Conservation (phyloP, 2,888 invertebrate genomes). For the Hypolimnas misippus region DNA sequence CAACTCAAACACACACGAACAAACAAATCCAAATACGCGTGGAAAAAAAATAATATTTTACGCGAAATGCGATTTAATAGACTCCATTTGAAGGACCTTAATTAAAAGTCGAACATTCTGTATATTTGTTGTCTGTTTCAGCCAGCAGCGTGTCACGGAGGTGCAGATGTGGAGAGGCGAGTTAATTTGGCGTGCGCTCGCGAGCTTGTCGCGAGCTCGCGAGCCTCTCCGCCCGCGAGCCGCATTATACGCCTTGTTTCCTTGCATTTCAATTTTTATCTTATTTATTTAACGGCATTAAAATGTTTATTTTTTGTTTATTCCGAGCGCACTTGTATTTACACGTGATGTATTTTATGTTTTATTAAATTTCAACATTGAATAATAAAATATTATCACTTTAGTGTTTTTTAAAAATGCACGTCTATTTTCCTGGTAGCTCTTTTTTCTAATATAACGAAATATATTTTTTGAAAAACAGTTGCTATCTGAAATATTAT, state of each 20-base stretch:
- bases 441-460: too few species aligned
- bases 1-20: too few species aligned
- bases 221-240: slow-evolving; percentile 15
- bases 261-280: slow-evolving; percentile 19
- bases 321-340: neutral
- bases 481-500: too few species aligned
- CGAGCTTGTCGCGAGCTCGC: neutral
- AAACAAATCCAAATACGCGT: too few species aligned
- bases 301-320: slow-evolving; percentile 14
- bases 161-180: slow-evolving; percentile 10
- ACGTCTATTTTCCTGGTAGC: neutral
- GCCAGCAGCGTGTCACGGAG: too few species aligned
- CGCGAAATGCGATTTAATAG: too few species aligned
- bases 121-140: too few species aligned
- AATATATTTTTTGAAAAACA: too few species aligned
- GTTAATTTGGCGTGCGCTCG: slow-evolving; percentile 22
- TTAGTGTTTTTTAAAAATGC: neutral
- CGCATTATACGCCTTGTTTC: slow-evolving; percentile 25
- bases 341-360: neutral
- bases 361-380: neutral
- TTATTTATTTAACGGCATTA: slow-evolving; percentile 19
- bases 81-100: too few species aligned
- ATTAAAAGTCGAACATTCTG: too few species aligned
- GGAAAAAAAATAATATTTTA: too few species aligned
- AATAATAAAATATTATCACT: too few species aligned